Percentiles rank a stretch among this genome's conserved stretches.
These are phyloP conservation scores for Cyanocitta stelleri DNA, from an alignment of 2,113 vertebrate species.

Conservation along the genomic window DNA sequence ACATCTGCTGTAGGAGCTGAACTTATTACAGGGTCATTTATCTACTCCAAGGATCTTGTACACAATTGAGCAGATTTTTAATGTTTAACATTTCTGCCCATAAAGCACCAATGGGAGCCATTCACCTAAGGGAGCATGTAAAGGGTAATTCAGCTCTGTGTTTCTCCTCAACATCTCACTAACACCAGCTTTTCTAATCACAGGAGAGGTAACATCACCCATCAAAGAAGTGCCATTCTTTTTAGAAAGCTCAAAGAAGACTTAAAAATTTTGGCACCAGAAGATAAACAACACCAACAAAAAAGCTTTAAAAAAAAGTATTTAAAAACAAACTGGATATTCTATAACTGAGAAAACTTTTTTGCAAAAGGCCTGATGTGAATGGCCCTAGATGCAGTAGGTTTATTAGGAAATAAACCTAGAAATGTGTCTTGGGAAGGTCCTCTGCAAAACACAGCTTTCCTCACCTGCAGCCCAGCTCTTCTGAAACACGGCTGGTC, in stretches of 20 bases:
- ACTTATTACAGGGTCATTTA: constrained; percentile 28
- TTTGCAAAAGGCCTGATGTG: background rate
- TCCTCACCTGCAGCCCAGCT: background rate
- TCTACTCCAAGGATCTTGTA: constrained; percentile 8
- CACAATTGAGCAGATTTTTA: constrained; percentile 12
- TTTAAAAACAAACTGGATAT: background rate
- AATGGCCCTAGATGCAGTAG: rapidly evolving
- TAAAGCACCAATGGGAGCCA: background rate
- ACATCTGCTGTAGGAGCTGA: background rate
- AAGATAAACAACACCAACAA: background rate
- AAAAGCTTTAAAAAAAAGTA: too few relatives aligned
- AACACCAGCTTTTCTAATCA: background rate
- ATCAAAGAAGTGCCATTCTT: background rate
- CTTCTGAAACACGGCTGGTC: background rate
- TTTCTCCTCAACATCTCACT: background rate
- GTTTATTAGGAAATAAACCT: background rate
- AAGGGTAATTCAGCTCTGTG: background rate
- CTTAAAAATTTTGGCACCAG: background rate
- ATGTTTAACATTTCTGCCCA: constrained; percentile 36
- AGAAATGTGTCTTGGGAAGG: background rate
- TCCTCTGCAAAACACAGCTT: background rate
- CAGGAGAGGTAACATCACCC: background rate
- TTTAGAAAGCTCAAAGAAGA: background rate
- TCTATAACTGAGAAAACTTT: background rate
- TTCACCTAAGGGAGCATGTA: background rate